These are phyloP conservation scores for Rhagonycha lutea DNA, from an alignment of 2,888 invertebrate species.

Conservation along the genomic window DNA sequence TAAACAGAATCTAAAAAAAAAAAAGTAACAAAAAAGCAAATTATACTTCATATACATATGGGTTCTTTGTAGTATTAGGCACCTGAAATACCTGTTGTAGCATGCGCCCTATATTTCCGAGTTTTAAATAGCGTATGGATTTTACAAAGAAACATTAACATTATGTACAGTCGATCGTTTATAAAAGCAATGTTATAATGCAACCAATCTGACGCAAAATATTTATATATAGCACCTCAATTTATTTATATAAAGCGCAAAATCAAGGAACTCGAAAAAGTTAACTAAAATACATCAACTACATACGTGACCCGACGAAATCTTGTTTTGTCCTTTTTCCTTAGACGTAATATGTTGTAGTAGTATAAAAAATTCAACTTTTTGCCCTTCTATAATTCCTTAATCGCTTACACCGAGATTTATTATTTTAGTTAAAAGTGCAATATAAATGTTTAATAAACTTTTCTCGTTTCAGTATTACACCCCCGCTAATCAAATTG, in stretches of 20 bases:
- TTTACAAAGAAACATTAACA: constrained; percentile 34
- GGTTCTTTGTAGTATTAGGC: background rate
- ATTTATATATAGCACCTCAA: constrained; percentile 22
- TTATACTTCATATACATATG: background rate
- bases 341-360: background rate
- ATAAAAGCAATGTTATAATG: constrained; percentile 39
- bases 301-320: background rate
- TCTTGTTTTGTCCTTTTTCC: background rate
- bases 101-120: constrained; percentile 32
- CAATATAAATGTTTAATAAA: constrained; percentile 8
- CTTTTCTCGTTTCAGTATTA: constrained; percentile 73
- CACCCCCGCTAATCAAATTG: constrained; percentile 78
- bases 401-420: background rate
- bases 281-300: background rate
- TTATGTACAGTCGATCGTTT: constrained; percentile 41
- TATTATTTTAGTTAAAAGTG: background rate
- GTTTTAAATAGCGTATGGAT: constrained; percentile 35
- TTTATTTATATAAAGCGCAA: background rate
- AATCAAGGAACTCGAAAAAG: background rate
- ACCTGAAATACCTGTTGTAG: constrained; percentile 25
- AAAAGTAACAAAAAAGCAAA: background rate
- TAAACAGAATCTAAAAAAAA: background rate
- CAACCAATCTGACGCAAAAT: constrained; percentile 38
- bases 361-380: background rate
- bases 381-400: background rate